Conservation (phyloP, 2,888 invertebrate species). For the Ectropis crepuscularia region DNA sequence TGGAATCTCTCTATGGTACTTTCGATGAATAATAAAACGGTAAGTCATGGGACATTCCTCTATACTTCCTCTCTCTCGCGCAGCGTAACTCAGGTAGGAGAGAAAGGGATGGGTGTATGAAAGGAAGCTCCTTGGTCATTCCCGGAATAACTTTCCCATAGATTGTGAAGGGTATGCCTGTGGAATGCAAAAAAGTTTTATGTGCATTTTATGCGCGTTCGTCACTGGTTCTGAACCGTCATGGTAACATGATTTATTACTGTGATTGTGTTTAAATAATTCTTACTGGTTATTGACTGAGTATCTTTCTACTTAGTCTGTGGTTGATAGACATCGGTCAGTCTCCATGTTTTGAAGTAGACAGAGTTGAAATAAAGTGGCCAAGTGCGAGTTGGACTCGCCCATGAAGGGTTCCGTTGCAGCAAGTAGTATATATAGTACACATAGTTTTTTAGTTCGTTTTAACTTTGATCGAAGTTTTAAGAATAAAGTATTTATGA, state of each 20-base stretch:
- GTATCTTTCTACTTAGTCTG: too few relatives aligned
- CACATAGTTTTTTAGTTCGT: too few relatives aligned
- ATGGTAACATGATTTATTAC: constrained; percentile 20
- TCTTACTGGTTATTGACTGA: not conserved
- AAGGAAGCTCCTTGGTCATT: constrained; percentile 77
- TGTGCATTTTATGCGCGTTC: constrained; percentile 40
- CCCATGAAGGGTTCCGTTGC: too few relatives aligned
- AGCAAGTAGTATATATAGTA: too few relatives aligned
- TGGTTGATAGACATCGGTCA: too few relatives aligned
- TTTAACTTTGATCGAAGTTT: too few relatives aligned
- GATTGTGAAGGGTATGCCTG: constrained; percentile 58
- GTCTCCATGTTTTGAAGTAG: too few relatives aligned
- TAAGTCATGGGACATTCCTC: constrained; percentile 72
- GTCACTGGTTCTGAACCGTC: constrained; percentile 23
- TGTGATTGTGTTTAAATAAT: not conserved
- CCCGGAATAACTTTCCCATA: constrained; percentile 82
- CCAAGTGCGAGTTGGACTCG: too few relatives aligned
- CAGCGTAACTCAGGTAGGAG: constrained; percentile 25
- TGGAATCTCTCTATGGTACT: constrained; percentile 54
- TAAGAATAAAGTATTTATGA: too few relatives aligned
- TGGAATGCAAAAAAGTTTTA: constrained; percentile 45
- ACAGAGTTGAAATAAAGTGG: too few relatives aligned
- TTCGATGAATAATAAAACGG: constrained; percentile 76
- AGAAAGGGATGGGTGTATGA: constrained; percentile 52
- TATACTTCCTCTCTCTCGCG: constrained; percentile 47